A percentile compares a stretch with the other conserved stretches of the same genome.
Evolutionary conservation across 2,113 vertebrate genomes (phyloP).

Genomic region (human (Homo sapiens)): GRCh38 chr15:93957501-93958000

Average conservation of each 20-base stretch:
- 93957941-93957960: not conserved
- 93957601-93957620: not conserved
- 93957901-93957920: not conserved
- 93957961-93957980: not conserved
- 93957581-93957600: not conserved
- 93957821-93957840: not conserved
- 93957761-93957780: not conserved
- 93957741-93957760: not conserved
- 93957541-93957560: not conserved
- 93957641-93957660: not conserved
- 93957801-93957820: not conserved
- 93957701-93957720: not conserved
- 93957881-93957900: not conserved
- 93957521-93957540: not conserved
- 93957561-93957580: not conserved
- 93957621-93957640: not conserved
- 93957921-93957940: not conserved
- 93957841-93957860: not conserved
- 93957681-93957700: not conserved
- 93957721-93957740: not conserved
- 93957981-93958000: not conserved
- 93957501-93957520: not conserved
- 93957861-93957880: not conserved
- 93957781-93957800: not conserved
- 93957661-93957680: not conserved